Percentiles rank a stretch among this genome's conserved stretches.
Conservation (phyloP, 1,140 invertebrate species). For the Bombyx mandarina region DNA sequence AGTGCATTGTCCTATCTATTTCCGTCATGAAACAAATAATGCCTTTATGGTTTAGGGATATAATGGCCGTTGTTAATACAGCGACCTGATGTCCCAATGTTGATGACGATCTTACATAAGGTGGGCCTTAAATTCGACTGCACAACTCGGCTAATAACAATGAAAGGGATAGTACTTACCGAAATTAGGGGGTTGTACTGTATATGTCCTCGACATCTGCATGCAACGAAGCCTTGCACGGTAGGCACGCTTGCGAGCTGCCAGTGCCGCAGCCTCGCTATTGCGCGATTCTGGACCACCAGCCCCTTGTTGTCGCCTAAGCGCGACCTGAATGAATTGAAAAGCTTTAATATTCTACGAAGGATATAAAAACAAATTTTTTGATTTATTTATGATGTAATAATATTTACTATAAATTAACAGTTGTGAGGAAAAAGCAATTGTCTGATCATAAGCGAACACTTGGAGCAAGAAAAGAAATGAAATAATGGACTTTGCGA, state of each 20-base stretch:
- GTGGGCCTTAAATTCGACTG: too few relatives aligned
- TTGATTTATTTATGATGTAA: too few relatives aligned
- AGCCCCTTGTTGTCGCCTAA: slow-evolving; percentile 76
- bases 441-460: too few relatives aligned
- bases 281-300: slow-evolving; percentile 63
- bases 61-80: not conserved
- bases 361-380: too few relatives aligned
- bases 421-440: too few relatives aligned
- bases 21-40: too few relatives aligned
- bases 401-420: too few relatives aligned
- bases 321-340: slow-evolving; percentile 63
- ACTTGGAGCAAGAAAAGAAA: too few relatives aligned
- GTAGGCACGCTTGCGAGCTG: slow-evolving; percentile 72
- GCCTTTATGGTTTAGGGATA: not conserved
- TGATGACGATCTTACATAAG: too few relatives aligned
- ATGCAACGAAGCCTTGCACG: slow-evolving; percentile 73
- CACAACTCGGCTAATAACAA: too few relatives aligned
- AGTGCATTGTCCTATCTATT: not conserved
- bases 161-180: slow-evolving; percentile 13
- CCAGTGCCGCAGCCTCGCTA: slow-evolving; percentile 63
- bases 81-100: slow-evolving; percentile 2
- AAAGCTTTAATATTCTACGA: too few relatives aligned
- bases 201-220: slow-evolving; percentile 67
- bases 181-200: slow-evolving; percentile 17
- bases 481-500: too few relatives aligned